These are phyloP conservation scores for Watsonalla cultraria DNA, from an alignment of 2,888 invertebrate species.

Conservation along the genomic window DNA sequence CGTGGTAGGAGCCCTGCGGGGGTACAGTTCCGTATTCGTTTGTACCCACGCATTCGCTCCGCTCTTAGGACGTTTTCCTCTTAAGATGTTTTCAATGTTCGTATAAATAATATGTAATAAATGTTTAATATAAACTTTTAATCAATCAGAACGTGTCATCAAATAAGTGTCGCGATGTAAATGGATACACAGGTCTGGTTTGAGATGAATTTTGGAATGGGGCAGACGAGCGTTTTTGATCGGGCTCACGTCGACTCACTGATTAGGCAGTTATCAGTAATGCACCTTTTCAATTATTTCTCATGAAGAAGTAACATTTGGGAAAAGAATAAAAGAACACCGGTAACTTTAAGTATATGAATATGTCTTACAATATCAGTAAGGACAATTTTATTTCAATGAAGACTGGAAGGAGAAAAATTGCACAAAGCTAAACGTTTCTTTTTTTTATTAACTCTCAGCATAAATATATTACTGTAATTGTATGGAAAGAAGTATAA, in stretches of 20 bases:
- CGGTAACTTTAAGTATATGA: background rate
- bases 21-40: slow-evolving; percentile 49
- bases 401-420: slow-evolving; percentile 46
- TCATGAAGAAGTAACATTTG: too few relatives aligned
- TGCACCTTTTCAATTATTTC: slow-evolving; percentile 18
- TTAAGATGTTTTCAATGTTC: slow-evolving; percentile 63
- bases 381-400: slow-evolving; percentile 40
- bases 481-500: slow-evolving; percentile 65
- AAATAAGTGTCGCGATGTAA: slow-evolving; percentile 5
- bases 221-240: slow-evolving; percentile 35
- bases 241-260: slow-evolving; percentile 27
- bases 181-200: slow-evolving; percentile 15
- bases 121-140: background rate
- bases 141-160: background rate
- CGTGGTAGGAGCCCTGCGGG: slow-evolving; percentile 56
- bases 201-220: slow-evolving; percentile 26
- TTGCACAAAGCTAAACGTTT: slow-evolving; percentile 52
- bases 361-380: slow-evolving; percentile 26
- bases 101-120: slow-evolving; percentile 31
- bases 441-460: too few relatives aligned
- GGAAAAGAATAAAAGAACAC: background rate
- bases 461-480: slow-evolving; percentile 47
- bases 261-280: slow-evolving; percentile 10
- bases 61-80: slow-evolving; percentile 54
- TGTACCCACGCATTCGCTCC: slow-evolving; percentile 64